Evolutionary conservation across 2,113 vertebrate genomes (phyloP), one percentile per base, ranked within the genome.

Genomic region (Herpailurus yagouaroundi): DNA sequence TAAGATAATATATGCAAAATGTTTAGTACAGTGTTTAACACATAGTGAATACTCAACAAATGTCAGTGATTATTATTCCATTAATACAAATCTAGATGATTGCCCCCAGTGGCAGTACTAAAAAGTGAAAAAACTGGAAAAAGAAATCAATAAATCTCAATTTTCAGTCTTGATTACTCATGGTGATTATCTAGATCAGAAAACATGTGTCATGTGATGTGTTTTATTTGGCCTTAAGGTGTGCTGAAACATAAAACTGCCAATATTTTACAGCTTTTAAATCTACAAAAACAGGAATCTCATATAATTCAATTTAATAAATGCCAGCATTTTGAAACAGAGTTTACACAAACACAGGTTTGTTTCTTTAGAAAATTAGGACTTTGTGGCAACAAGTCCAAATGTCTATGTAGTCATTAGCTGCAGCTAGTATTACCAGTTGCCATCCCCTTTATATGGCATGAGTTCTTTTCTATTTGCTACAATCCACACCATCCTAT

Each of bases 231-330:
- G 73, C 19, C 41, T 23, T 1, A 74, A 80, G 84, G 64, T n/a
- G 57, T 80, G 29, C 64, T 50, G 19, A 92, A 94, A 81, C 48
- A 76, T 16, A 25, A 90, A 89, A 93, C 21, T 73, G 31, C 4
- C 48, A 18, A 36, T 64, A 88, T 45, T 95, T 79, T 55, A 73
- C 5, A 95, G 27, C 7, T 76, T 87, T 76, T 83, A 95, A 33
- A 89, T 73, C n/a, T 95, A 90, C 4, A 89, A 91, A 93, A 63
- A 60, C 29, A 10, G 27, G 1, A 52, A 94, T 76, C 96, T 88
- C 29, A 38, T 76, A 55, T 33, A 64, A 83, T 80, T 89, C 66
- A 79, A 91, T 5, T 71, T 79, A 92, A 81, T 36, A 89, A 69
- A 71, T 45, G 18, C 63, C 79, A 89, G 31, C 45, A 83, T 82